phyloP scores from a whole-genome alignment of 2,888 invertebrate species.

The Microchrysa polita region DNA sequence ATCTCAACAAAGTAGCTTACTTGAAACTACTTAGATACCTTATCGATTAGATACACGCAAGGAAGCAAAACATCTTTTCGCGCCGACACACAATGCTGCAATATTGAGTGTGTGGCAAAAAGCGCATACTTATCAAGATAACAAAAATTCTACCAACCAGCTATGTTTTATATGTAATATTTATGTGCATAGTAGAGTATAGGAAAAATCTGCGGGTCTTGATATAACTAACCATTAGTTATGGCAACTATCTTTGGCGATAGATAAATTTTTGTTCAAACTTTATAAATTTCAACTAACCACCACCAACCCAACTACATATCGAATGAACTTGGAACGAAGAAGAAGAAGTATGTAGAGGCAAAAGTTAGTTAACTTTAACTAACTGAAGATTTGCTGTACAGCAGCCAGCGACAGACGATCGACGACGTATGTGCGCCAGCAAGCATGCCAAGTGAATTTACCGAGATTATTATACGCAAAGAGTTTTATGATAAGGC shows the following conservation, averaged over 20 bases:
- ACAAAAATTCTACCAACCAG: neutral
- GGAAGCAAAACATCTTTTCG: neutral
- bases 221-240: slow-evolving; percentile 30
- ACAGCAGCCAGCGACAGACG: too few species aligned
- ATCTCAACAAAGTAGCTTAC: slow-evolving; percentile 1
- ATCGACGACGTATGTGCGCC: too few species aligned
- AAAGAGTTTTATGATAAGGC: slow-evolving; percentile 7
- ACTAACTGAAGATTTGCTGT: too few species aligned
- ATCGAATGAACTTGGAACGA: neutral
- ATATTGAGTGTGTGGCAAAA: slow-evolving; percentile 8
- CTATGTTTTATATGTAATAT: neutral
- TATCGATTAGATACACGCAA: neutral
- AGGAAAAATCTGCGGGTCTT: neutral
- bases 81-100: neutral
- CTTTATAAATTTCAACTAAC: slow-evolving; percentile 25
- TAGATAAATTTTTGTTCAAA: slow-evolving; percentile 35
- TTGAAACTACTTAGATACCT: neutral
- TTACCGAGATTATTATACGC: neutral
- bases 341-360: neutral
- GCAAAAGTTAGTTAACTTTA: neutral
- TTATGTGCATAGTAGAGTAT: too few species aligned
- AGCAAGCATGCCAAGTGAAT: too few species aligned
- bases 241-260: slow-evolving; percentile 3
- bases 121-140: slow-evolving; percentile 33
- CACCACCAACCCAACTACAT: too few species aligned